Conservation (phyloP, 2,888 invertebrate genomes). For the Gari tellinella region DNA sequence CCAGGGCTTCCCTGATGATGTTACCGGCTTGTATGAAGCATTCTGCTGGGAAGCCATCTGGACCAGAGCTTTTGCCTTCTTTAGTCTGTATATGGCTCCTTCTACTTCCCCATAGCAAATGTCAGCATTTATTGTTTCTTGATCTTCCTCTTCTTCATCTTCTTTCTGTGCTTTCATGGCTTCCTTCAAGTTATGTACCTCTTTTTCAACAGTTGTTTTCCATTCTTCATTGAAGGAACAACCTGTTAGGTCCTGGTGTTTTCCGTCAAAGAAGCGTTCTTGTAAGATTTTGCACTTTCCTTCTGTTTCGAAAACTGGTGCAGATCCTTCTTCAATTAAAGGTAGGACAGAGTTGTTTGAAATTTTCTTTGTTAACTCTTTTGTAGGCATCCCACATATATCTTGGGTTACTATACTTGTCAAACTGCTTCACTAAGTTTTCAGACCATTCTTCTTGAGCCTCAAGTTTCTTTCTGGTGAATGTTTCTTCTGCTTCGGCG, state of each 20-base stretch:
- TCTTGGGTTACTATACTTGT: too few relatives aligned
- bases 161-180: not conserved
- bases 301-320: too few relatives aligned
- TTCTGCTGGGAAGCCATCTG: not conserved
- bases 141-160: constrained; percentile 1
- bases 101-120: constrained; percentile 2
- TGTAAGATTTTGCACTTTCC: too few relatives aligned
- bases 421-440: too few relatives aligned
- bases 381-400: too few relatives aligned
- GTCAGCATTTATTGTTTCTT: not conserved
- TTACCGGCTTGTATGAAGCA: not conserved
- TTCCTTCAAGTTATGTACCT: too few relatives aligned
- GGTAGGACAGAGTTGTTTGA: too few relatives aligned
- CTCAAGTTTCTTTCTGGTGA: too few relatives aligned
- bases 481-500: too few relatives aligned
- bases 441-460: too few relatives aligned
- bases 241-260: not conserved
- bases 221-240: constrained; percentile 1
- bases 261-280: constrained; percentile 1
- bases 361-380: too few relatives aligned
- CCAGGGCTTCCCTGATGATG: not conserved
- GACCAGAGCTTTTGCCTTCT: constrained; percentile 2
- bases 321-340: too few relatives aligned
- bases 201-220: not conserved
- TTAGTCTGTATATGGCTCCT: constrained; percentile 3